Base-by-base conservation (phyloP, 2,797 vertebrate genomes). In the Lophius americanus region DNA sequence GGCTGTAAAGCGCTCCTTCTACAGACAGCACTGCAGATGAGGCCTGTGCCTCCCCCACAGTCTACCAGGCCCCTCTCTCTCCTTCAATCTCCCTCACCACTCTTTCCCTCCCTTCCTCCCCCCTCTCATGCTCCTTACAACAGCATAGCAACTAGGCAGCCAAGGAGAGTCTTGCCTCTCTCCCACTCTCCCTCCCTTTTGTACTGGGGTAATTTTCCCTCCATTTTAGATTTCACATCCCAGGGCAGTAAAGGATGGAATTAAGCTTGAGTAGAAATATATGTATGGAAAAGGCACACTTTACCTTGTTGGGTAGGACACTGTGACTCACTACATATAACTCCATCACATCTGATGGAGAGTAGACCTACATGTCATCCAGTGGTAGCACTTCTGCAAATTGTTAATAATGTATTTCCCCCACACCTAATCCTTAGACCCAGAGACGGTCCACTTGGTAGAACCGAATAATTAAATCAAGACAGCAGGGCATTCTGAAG, bases 141-240 rank as follows among this genome's bases (percentile, higher is more conserved):
- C 88, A 84, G 88, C 89, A 90, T 90, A 89, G 89, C 89, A 91
- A 92, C 89, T 88, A 89, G 79, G 82, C 81, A 88, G 85, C 79
- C 83, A 79, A 71, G 75, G 79, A 83, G 85, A 76, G 73, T 82
- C 58, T 84, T 79, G 60, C 68, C 80, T 77, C 76, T 66, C 76
- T 70, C 78, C 58, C 68, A 23, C 23, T 23, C 71, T 62, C 82
- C 53, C 62, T 67, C 73, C 60, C 81, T 76, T 78, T 72, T 71
- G 68, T 64, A 69, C 70, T 68, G 74, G 83, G 88, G 84, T 87
- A 85, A 78, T 88, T 91, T 91, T 90, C 79, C 89, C 88, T 91
- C 88, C 89, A 91, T 92, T 90, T 93, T 88, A 85, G 86, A 89
- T 85, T 74, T 62, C 50, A 85, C 70, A 42, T 83, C 75, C 75